Evolutionary conservation across 2,888 invertebrate species (phyloP), one percentile per base, ranked within the genome.

Genomic region (Globia sparganii): DNA sequence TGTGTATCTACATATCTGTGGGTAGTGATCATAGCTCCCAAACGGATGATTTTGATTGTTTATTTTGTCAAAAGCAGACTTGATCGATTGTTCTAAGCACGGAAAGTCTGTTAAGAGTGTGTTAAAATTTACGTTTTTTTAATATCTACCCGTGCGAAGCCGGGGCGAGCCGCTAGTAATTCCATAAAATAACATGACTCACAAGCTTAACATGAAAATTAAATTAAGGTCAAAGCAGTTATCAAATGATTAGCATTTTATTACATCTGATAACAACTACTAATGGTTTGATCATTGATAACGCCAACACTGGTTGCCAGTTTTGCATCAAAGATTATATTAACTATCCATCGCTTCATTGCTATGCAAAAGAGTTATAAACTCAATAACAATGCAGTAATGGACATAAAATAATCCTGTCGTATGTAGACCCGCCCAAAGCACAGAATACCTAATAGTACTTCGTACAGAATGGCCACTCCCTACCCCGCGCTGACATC

Each of bases 201-300:
- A 73, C 9, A n/a, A 25, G 4, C n/a, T 13, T 25, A 68, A 34
- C 73, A 85, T 58, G 64, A 34, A 68, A 53, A 85, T 59, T 77
- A 49, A 49, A 81, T 61, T 73, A 74, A 62, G 71, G 80, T 69
- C 59, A 68, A 59, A 68, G n/a, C 37, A 59, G 62, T 71, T 78
- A 78, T 72, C 74, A 61, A 62, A 67, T 67, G 40, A 81, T 71
- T 74, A 85, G 37, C 64, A 77, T 75, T 80, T 75, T 64, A 72
- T 77, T 64, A 53, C 68, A 74, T 67, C 58, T 58, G 68, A 80
- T 76, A 72, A 59, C 53, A 15, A 15, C 34, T 43, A 68, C 6
- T 53, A 81, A 75, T 49, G 18, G 64, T 71, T 75, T 64, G 34
- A 46, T 62, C 13, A 58, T 70, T 70, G 84, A 64, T 80, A 75